These are phyloP conservation scores for Rallus crepitans DNA, from an alignment of 2,797 vertebrate genomes.

Conservation along the genomic window DNA sequence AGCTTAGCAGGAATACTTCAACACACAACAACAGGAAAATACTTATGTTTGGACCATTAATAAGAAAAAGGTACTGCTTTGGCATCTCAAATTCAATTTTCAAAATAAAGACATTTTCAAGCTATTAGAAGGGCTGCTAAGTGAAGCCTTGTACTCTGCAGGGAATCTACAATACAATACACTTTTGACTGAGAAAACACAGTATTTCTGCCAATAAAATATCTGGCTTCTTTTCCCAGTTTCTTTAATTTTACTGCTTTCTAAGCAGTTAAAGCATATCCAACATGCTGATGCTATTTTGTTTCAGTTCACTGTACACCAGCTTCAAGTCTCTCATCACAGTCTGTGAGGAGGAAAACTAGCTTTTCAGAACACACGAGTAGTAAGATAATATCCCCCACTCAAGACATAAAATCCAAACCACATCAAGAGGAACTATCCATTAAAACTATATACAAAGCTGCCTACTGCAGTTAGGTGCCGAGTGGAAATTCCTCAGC, in stretches of 20 bases:
- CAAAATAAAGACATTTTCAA: background rate
- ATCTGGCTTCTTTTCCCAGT: background rate
- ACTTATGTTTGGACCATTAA: background rate
- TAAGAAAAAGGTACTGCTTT: background rate
- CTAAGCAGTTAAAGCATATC: background rate
- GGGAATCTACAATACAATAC: background rate
- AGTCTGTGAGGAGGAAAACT: background rate
- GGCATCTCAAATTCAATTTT: background rate
- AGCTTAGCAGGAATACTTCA: background rate
- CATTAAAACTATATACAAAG: background rate
- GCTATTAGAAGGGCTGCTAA: background rate
- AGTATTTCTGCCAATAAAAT: background rate
- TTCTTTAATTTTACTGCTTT: slow-evolving; percentile 15
- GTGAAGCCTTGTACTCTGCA: background rate
- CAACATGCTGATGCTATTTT: background rate
- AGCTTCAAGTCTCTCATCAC: background rate
- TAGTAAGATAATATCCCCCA: background rate
- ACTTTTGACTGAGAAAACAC: background rate
- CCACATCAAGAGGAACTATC: background rate
- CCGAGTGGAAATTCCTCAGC: background rate
- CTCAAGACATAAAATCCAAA: background rate
- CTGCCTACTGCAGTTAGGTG: background rate
- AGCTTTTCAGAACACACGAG: background rate
- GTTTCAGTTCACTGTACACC: background rate
- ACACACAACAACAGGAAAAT: background rate